phyloP scores from a whole-genome alignment of 1,140 invertebrate species.

The Drosophila dunni region DNA sequence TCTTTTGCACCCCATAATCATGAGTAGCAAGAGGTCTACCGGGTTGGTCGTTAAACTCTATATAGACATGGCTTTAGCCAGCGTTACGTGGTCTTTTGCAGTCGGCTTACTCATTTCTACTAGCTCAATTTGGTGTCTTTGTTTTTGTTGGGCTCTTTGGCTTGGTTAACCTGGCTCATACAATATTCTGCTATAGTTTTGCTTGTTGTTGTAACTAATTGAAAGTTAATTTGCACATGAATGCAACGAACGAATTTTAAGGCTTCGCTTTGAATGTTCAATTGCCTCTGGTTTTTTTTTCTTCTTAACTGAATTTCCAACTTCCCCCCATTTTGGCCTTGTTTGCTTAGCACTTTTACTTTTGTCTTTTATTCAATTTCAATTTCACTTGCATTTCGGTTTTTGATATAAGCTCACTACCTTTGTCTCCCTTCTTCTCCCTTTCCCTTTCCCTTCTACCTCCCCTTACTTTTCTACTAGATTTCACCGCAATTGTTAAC shows the following conservation, averaged over 20 bases:
- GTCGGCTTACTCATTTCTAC: too few relatives aligned
- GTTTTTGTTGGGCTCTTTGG: conserved; percentile 4
- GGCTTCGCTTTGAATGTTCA: conserved; percentile 51
- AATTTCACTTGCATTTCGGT: conserved; percentile 51
- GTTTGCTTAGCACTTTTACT: conserved; percentile 53
- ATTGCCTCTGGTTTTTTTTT: conserved; percentile 23
- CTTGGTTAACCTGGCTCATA: conserved; percentile 26
- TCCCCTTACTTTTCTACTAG: conserved; percentile 6
- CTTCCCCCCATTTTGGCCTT: background rate
- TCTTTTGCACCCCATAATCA: too few relatives aligned
- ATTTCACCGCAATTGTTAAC: conserved; percentile 38
- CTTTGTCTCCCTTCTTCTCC: too few relatives aligned
- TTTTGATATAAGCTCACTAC: conserved; percentile 19
- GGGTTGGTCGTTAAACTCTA: too few relatives aligned
- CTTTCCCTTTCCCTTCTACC: background rate
- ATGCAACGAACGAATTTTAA: conserved; percentile 47
- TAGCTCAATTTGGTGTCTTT: background rate
- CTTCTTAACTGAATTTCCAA: conserved; percentile 18
- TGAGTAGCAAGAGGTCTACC: too few relatives aligned
- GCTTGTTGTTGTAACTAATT: conserved; percentile 52
- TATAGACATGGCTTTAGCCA: too few relatives aligned
- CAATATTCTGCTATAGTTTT: conserved; percentile 52
- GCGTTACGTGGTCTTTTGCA: too few relatives aligned
- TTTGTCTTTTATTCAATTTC: conserved; percentile 21
- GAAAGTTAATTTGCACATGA: conserved; percentile 64